A percentile compares a stretch with the other conserved stretches of the same genome.
Conservation (phyloP, 1,140 invertebrate genomes). For the Eufriesea mexicana region DNA sequence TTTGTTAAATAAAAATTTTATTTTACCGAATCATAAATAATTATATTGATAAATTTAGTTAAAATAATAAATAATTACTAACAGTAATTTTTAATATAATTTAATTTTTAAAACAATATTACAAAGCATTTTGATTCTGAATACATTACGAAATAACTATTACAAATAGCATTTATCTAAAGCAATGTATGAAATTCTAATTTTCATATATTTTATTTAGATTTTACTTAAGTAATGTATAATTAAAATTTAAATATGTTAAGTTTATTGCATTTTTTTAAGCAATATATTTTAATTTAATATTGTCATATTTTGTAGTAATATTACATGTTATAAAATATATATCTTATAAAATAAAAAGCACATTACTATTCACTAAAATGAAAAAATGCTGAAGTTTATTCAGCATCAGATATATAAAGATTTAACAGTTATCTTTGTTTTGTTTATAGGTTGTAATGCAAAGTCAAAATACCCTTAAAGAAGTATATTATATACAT, state of each 20-base stretch:
- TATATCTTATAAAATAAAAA: slow-evolving; percentile 1
- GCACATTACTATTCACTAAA: background rate
- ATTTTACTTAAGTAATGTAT: background rate
- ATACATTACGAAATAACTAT: background rate
- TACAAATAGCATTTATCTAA: background rate
- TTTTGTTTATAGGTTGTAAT: background rate
- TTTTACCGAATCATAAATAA: background rate
- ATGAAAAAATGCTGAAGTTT: background rate
- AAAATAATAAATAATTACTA: background rate
- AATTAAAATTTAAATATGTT: background rate
- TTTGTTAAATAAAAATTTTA: background rate
- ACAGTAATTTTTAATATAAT: background rate
- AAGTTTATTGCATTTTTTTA: background rate
- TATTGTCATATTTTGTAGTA: slow-evolving; percentile 4
- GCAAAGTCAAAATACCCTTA: background rate
- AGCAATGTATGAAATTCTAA: background rate
- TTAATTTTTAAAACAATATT: background rate
- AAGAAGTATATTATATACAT: background rate
- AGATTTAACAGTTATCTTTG: background rate
- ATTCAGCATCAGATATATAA: background rate
- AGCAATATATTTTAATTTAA: background rate
- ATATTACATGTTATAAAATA: slow-evolving; percentile 11
- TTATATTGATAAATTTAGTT: background rate
- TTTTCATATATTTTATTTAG: background rate
- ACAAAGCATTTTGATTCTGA: background rate